Evolutionary conservation across 2,797 vertebrate species (phyloP).

Genomic region (Discoglossus pictus): DNA sequence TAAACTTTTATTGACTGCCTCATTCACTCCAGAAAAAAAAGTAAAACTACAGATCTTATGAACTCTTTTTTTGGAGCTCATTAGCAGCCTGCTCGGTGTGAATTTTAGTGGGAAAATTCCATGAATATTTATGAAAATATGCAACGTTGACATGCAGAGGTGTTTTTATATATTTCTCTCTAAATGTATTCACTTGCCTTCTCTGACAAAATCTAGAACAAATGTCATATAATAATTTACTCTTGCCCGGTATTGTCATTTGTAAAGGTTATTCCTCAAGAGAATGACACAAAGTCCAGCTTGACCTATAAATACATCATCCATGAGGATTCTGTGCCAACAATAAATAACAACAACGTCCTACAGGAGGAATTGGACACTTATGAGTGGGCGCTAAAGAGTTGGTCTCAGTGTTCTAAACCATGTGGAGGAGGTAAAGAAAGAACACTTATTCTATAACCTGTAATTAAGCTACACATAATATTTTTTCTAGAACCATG

Average conservation of each 20-base stretch:
- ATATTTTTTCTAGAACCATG: too few species aligned
- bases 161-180: not conserved
- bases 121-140: slow-evolving; percentile 7
- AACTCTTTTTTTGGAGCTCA: slow-evolving; percentile 15
- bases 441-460: too few species aligned
- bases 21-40: not conserved
- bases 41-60: not conserved
- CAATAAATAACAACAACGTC: slow-evolving; percentile 92
- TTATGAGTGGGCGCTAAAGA: slow-evolving; percentile 96
- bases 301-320: slow-evolving; percentile 94
- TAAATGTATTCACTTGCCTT: not conserved
- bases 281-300: slow-evolving; percentile 89
- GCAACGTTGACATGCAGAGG: not conserved
- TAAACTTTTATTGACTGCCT: slow-evolving; percentile 17
- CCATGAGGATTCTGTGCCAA: slow-evolving; percentile 91
- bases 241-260: slow-evolving; percentile 21
- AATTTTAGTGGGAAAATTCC: slow-evolving; percentile 6
- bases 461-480: too few species aligned
- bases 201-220: not conserved
- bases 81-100: not conserved
- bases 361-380: slow-evolving; percentile 86
- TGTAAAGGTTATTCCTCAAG: slow-evolving; percentile 87
- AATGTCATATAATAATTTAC: not conserved
- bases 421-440: slow-evolving; percentile 89
- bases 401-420: slow-evolving; percentile 93